Base-by-base conservation (phyloP, 2,797 vertebrate species). In the Coilia nasus region DNA sequence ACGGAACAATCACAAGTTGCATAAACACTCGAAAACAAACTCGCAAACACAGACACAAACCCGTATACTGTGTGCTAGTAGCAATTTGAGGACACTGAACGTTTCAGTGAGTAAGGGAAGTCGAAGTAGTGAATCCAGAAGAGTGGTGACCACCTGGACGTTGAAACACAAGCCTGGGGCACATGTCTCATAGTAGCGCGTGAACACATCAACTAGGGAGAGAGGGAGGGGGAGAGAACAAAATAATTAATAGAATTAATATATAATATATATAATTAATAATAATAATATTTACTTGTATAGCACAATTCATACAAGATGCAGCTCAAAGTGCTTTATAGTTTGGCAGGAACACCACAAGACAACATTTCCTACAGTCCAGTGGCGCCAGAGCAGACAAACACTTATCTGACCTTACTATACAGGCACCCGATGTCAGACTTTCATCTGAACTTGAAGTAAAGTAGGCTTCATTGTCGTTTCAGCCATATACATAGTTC, bases 31-130 rank as follows among this genome's bases (percentile, higher is more conserved):
- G 0, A 21, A 41, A 15, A 75, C 67, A 78, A 31, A 78, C 31
- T 21, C 5, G 9, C 21, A 60, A 2, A 60, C 17, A n/a, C 7
- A 54, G 9, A 14, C 50, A 54, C 50, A 54, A 10, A 78, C 71
- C 71, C 19, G 35, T 78, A 78, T 78, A 78, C 44, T 78, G 31
- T 78, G 71, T 78, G 17, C 19, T 17, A 78, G 71, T 44, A 78
- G 71, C 7, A 78, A 21, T 7, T 78, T 78, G 15, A 78, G 71
- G 6, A 31, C 35, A 44, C 9, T 0, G 31, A 78, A 14, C 6
- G 19, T 78, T 4, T 78, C 71, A 19, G 71, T 3, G 12, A 78
- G 35, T 5, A 44, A 78, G 19, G 31, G 17, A 15, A 78, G 35
- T 78, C 71, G 35, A 31, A 78, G 35, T 19, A 78, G 35, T 3